Evolutionary conservation across 2,888 invertebrate genomes (phyloP).

Genomic region (Gortyna flavago): DNA sequence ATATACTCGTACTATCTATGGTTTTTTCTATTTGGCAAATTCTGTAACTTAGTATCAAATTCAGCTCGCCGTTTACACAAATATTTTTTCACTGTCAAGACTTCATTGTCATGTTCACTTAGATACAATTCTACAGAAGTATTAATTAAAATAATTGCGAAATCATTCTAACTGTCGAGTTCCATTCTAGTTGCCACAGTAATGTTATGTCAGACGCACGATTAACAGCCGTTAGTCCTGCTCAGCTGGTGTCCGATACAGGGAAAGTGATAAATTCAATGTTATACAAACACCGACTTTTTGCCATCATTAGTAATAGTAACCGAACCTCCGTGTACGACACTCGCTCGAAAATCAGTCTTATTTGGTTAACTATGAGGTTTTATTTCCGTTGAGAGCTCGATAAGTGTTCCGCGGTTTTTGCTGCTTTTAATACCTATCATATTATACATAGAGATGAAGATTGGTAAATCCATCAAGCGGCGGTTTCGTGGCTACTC

Average conservation of each 20-base stretch:
- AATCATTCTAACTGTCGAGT: slow-evolving; percentile 43
- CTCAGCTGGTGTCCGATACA: slow-evolving; percentile 75
- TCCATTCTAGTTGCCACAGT: slow-evolving; percentile 71
- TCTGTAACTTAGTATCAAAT: background rate
- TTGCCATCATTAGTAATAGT: slow-evolving; percentile 66
- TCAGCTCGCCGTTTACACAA: background rate
- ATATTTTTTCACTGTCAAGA: background rate
- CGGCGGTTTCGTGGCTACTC: slow-evolving; percentile 22
- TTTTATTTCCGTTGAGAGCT: slow-evolving; percentile 8
- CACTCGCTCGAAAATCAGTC: slow-evolving; percentile 17
- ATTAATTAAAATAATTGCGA: background rate
- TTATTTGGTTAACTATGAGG: slow-evolving; percentile 5
- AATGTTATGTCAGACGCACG: slow-evolving; percentile 70
- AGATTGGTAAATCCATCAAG: slow-evolving; percentile 29
- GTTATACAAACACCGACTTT: slow-evolving; percentile 70
- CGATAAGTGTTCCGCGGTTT: slow-evolving; percentile 40
- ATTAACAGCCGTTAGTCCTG: slow-evolving; percentile 74
- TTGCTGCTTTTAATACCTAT: slow-evolving; percentile 40
- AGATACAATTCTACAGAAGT: background rate
- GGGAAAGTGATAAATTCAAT: slow-evolving; percentile 83
- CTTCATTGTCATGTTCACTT: background rate
- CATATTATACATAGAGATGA: slow-evolving; percentile 33
- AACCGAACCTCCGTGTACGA: slow-evolving; percentile 33
- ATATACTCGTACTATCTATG: too few relatives aligned
- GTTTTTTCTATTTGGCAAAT: background rate